Base-by-base conservation (phyloP, 2,113 vertebrate genomes). In the Apaloderma vittatum region DNA sequence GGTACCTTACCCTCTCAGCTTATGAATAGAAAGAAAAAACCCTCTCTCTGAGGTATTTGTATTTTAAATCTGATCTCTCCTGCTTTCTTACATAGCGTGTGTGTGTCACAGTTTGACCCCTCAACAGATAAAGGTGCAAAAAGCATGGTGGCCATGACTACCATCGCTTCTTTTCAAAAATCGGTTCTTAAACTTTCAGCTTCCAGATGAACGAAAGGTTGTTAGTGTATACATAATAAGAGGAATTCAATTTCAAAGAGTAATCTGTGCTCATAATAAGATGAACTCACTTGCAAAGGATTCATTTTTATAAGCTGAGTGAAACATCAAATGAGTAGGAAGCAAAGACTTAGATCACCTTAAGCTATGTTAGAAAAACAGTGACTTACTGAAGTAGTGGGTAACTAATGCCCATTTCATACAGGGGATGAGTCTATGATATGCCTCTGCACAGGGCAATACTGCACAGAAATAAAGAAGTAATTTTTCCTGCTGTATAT, bases 301-400 rank as follows among this genome's bases (percentile, higher is more conserved):
- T 82, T 94, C 70, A 76, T 92, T 90, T 94, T 88, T 88, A 76
- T 93, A 95, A 79, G 67, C n/a, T 94, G 57, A 86, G 91, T 62
- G 65, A 87, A 93, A 82, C 45, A 52, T 76, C 2, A 3, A 30
- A 40, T 15, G 34, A 90, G 51, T 58, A 55, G 59, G 46, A 88
- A 32, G 30, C 16, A 11, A 65, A 88, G 49, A 73, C 88, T 73
- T 93, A 95, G 85, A 62, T 90, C 36, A 27, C 21, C 13, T 90
- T 90, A 72, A 88, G 76, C 52, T 88, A 5, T 16, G 8, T 88
- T 15, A 62, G 82, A 22, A 90, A 92, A 94, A 30, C 21, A 65
- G 22, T 18, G 74, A 36, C 46, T 59, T 19, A 10, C 3, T 65
- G 62, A 49, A 86, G 54, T 21, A 46, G 52, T 36, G 71, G 34